Evolutionary conservation across 2,888 invertebrate genomes (phyloP).

Genomic region (Tachystola acroxantha): DNA sequence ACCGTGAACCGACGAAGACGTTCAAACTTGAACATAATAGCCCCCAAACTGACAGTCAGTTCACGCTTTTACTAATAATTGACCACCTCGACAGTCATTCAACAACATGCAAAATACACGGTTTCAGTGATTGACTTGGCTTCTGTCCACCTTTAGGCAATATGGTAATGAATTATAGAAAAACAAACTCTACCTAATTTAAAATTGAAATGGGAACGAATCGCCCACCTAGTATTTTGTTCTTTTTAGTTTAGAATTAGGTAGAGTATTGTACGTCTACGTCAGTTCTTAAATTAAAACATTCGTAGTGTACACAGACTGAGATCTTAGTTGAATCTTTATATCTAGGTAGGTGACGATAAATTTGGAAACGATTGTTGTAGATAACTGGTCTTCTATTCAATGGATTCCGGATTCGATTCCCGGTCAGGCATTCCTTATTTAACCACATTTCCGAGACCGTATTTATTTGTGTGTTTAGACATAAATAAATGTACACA

Average conservation of each 20-base stretch:
- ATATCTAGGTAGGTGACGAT: no score
- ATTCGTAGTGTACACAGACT: no score
- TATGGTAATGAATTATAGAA: constrained; percentile 40
- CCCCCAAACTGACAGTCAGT: constrained; percentile 65
- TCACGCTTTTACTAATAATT: constrained; percentile 67
- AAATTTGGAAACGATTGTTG: no score
- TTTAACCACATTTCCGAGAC: no score
- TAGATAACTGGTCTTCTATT: no score
- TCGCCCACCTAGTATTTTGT: constrained; percentile 13
- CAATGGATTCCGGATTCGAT: no score
- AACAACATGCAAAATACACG: constrained; percentile 52
- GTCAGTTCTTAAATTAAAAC: no score
- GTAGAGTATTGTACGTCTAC: no score
- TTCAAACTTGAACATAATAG: constrained; percentile 35
- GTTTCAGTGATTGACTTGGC: constrained; percentile 57
- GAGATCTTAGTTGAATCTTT: no score
- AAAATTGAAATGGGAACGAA: constrained; percentile 27
- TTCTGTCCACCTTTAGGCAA: constrained; percentile 38
- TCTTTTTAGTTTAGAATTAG: background rate
- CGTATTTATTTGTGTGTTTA: no score
- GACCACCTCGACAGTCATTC: constrained; percentile 63
- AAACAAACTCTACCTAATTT: constrained; percentile 37
- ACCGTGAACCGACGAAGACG: constrained; percentile 39
- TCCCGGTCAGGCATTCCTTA: no score
- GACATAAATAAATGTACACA: no score